Conservation (phyloP, 2,797 vertebrate species). For the Enteromius paludinosus region DNA sequence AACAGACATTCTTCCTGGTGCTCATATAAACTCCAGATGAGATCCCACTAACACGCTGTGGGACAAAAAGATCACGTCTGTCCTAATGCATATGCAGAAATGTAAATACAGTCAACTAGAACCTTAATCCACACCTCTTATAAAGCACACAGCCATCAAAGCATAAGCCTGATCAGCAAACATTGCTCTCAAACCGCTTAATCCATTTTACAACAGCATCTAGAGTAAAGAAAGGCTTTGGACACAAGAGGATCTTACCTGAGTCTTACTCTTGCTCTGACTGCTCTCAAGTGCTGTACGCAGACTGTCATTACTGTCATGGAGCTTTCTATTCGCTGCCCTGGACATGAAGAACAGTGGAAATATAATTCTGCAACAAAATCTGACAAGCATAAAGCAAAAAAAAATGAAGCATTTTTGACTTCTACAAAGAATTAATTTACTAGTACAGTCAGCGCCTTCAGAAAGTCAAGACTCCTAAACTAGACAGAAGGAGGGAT, state of each 20-base stretch:
- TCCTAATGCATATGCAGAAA: neutral
- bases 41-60: constrained; percentile 77
- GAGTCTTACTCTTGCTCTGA: constrained; percentile 78
- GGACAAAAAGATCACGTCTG: constrained; percentile 57
- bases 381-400: constrained; percentile 6
- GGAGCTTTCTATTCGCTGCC: constrained; percentile 92
- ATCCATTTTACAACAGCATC: constrained; percentile 26
- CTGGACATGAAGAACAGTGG: constrained; percentile 67
- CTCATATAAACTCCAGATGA: constrained; percentile 80
- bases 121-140: constrained; percentile 25
- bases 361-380: neutral
- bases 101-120: neutral
- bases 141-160: constrained; percentile 12
- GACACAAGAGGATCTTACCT: constrained; percentile 46
- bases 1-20: constrained; percentile 83
- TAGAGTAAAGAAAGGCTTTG: neutral
- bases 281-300: constrained; percentile 86
- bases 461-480: neutral
- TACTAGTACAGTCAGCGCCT: neutral
- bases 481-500: neutral
- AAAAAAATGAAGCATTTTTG: neutral
- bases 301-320: constrained; percentile 93
- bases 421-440: neutral
- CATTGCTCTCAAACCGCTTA: neutral
- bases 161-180: neutral